Percentiles rank a stretch among this genome's conserved stretches.
Conservation (phyloP, 2,113 vertebrate species). For the Solea solea region DNA sequence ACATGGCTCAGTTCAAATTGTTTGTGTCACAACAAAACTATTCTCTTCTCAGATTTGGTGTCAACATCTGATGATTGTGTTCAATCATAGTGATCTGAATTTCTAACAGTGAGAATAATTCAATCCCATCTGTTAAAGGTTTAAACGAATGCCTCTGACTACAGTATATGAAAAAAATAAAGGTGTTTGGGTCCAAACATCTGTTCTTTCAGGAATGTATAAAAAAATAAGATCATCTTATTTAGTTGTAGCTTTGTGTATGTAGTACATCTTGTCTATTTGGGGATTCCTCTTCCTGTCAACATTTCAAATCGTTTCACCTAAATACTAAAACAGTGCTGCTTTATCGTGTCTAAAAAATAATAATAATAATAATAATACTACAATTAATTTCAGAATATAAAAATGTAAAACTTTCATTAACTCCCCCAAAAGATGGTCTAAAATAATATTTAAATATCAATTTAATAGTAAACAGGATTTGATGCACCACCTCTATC, state of each 20-base stretch:
- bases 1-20: conserved; percentile 81
- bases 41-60: conserved; percentile 30
- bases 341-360: conserved; percentile 64
- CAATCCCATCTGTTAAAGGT: conserved; percentile 37
- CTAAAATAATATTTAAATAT: conserved; percentile 77
- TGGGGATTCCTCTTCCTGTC: conserved; percentile 16
- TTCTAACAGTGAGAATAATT: conserved; percentile 40
- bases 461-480: conserved; percentile 80
- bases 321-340: conserved; percentile 79
- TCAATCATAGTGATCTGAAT: conserved; percentile 27
- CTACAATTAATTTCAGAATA: conserved; percentile 73
- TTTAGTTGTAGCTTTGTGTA: conserved; percentile 27
- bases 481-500: conserved; percentile 66
- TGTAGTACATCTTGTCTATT: conserved; percentile 23
- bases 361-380: conserved; percentile 13
- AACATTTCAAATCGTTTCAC: conserved; percentile 46
- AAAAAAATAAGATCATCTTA: conserved; percentile 75
- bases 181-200: conserved; percentile 40
- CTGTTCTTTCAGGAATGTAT: conserved; percentile 79
- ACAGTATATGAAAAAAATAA: conserved; percentile 49
- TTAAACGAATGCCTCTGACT: conserved; percentile 70
- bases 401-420: conserved; percentile 73
- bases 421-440: conserved; percentile 42
- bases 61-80: conserved; percentile 27
- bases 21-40: conserved; percentile 65